Conservation (phyloP, 2,797 vertebrate species). For the Myotis pilosus region DNA sequence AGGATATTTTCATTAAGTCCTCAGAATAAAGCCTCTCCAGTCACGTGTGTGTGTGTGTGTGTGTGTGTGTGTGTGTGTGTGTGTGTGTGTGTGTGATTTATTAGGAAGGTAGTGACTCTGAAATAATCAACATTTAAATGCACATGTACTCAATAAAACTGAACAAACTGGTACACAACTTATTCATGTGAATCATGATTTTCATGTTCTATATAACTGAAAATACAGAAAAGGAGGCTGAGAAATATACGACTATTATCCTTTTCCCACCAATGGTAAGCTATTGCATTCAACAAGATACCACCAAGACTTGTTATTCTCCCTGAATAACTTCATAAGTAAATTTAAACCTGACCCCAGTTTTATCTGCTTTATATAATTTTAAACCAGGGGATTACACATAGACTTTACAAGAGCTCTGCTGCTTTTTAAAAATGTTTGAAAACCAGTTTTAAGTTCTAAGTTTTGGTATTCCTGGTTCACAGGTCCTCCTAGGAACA, state of each 20-base stretch:
- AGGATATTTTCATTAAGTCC: neutral
- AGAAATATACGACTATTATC: neutral
- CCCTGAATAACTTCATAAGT: neutral
- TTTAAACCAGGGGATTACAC: neutral
- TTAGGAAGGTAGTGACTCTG: neutral
- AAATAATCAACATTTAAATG: constrained; percentile 26
- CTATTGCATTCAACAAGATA: neutral
- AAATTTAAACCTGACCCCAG: neutral
- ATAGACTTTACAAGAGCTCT: neutral
- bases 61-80: too few relatives aligned
- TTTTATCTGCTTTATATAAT: neutral
- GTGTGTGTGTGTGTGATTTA: neutral
- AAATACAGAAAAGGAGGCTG: constrained; percentile 1
- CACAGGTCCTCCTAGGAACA: neutral
- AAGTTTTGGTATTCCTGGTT: neutral
- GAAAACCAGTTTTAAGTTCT: constrained; percentile 39
- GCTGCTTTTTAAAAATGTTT: neutral
- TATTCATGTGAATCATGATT: neutral
- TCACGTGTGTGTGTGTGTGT: neutral
- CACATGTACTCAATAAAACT: neutral
- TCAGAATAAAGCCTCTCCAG: neutral
- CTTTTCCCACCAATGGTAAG: constrained; percentile 8
- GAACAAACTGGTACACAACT: neutral
- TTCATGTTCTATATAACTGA: neutral
- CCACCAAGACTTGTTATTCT: neutral